Evolutionary conservation across 1,140 invertebrate species (phyloP), one percentile per base, ranked within the genome.

Genomic region (Cecropterus lyciades): DNA sequence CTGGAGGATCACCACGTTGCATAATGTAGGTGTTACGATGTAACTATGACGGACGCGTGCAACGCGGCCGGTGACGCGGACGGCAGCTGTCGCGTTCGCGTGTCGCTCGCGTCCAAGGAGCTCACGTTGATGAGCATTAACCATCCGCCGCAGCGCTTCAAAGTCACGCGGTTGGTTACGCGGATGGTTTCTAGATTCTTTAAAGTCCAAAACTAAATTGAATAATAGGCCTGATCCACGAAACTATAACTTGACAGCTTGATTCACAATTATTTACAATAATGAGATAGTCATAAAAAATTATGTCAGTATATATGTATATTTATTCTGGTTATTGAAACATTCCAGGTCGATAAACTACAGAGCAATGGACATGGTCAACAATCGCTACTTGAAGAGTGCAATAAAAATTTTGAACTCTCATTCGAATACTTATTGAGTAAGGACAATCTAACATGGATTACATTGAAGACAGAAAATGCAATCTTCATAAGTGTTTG

Each of bases 381-480:
- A 9, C 57, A 60, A 3, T 69, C 84, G 11, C 59, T 85, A n/a
- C 53, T 87, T 7, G 87, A 90, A 13, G 86, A 88, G 14, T 75
- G 85, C 24, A 84, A 78, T 45, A 88, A 82, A 67, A 89, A 90
- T 67, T 92, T 97, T 67, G 97, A 99, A 88, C 89, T 99, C 11
- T 98, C 98, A 0, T 99, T 99, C 93, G 98, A 99, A 93, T 99
- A 99, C 94, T 93, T 99, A 11, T 95, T 99, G 89, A 95, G 95
- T n/a, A 98, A 96, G 91, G 97, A 99, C 80, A 96, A 96, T 49
- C 92, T 99, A 52, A 96, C 98, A 76, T 99, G 98, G 98, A 96
- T 99, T 24, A 98, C 96, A 9, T 94, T 99, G 63, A 94, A 94
- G 37, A 99, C 97, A 75, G 95, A 97, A 60, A 97, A 98, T 92